These are phyloP conservation scores for Panthera uncia DNA, from an alignment of 2,113 vertebrate genomes.

Conservation along the genomic window DNA sequence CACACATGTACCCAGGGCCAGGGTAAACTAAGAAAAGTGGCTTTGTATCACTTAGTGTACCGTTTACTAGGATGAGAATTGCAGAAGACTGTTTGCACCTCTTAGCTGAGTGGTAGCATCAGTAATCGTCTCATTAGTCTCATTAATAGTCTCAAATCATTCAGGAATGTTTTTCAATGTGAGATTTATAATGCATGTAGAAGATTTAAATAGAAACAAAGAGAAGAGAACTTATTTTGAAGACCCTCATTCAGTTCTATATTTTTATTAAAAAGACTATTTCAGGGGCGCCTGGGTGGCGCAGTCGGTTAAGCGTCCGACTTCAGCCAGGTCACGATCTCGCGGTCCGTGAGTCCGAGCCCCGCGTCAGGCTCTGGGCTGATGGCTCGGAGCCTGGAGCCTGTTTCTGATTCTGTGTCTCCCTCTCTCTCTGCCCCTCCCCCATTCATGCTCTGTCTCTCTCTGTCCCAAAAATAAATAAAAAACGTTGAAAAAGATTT, in stretches of 20 bases:
- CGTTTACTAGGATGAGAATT: not conserved
- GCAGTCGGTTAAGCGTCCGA: no score
- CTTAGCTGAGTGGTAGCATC: not conserved
- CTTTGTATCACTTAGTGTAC: not conserved
- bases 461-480: no score
- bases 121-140: not conserved
- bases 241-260: not conserved
- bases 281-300: no score
- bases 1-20: not conserved
- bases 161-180: not conserved
- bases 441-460: no score
- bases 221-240: not conserved
- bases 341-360: no score
- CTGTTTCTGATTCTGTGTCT: no score
- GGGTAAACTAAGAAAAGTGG: not conserved
- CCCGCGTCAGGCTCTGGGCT: no score
- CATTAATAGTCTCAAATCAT: not conserved
- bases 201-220: not conserved
- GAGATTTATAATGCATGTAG: not conserved
- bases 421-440: no score
- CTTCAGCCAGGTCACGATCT: no score
- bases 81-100: not conserved
- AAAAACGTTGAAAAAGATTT: no score
- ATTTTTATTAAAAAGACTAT: conserved; percentile 1
- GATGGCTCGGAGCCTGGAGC: no score